Conservation (phyloP, 2,888 invertebrate genomes). For the Drosophila anceps region DNA sequence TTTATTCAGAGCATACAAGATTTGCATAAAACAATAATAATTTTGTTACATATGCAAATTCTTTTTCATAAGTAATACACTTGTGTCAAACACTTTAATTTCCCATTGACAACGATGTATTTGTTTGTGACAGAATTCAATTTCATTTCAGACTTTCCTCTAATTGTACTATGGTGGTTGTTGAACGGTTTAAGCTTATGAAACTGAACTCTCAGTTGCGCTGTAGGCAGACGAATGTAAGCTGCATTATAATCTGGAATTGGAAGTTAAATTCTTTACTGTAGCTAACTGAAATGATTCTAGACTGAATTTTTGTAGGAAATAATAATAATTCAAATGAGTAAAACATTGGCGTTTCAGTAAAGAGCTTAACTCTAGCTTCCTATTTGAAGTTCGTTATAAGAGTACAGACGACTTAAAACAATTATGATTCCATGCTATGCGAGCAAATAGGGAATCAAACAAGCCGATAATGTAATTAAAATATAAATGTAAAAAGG, state of each 20-base stretch:
- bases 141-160: neutral
- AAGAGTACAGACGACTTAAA: no score
- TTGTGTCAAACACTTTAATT: slow-evolving; percentile 3
- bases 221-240: neutral
- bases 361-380: no score
- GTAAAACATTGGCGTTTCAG: no score
- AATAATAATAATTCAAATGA: no score
- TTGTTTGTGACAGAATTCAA: neutral
- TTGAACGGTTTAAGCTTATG: neutral
- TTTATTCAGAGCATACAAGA: neutral
- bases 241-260: neutral
- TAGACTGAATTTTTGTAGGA: no score
- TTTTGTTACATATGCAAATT: neutral
- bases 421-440: no score
- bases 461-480: no score
- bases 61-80: neutral
- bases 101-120: neutral
- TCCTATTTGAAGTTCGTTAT: no score
- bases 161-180: neutral
- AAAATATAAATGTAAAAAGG: no score
- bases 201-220: neutral
- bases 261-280: neutral
- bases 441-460: no score
- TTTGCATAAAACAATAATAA: neutral
- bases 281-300: no score